A percentile compares a stretch with the other conserved stretches of the same genome.
Evolutionary conservation across 1,140 invertebrate genomes (phyloP).

Genomic region (Ectropis grisescens): DNA sequence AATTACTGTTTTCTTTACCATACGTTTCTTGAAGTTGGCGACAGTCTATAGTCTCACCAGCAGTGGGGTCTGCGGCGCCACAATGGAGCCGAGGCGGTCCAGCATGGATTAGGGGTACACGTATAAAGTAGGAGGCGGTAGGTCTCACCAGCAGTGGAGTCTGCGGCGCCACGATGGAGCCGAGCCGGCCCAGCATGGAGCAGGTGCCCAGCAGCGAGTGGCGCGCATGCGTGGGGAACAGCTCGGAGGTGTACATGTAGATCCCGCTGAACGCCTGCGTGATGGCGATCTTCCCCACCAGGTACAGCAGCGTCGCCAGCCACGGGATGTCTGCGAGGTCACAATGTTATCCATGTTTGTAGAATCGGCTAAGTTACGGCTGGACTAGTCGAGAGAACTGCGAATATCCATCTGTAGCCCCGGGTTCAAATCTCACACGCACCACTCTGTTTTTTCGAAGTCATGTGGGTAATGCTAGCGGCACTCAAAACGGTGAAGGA

Average conservation of each 20-base stretch:
- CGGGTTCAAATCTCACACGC: no score
- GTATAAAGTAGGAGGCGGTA: no score
- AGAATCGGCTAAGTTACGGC: no score
- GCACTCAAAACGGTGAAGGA: no score
- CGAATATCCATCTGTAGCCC: no score
- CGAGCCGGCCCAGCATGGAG: conserved; percentile 79
- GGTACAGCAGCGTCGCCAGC: conserved; percentile 71
- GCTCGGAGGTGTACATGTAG: conserved; percentile 80
- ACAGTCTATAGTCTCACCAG: no score
- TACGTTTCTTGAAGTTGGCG: no score
- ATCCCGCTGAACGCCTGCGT: conserved; percentile 75
- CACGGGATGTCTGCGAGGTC: conserved; percentile 35
- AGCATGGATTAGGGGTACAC: conserved; percentile 73
- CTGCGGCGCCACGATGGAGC: conserved; percentile 79
- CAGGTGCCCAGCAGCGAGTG: conserved; percentile 76
- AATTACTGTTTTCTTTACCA: no score
- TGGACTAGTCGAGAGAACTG: no score
- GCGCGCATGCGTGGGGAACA: conserved; percentile 80
- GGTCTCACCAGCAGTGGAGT: conserved; percentile 69
- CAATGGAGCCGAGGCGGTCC: conserved; percentile 78
- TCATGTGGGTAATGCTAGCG: no score
- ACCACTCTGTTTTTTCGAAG: no score
- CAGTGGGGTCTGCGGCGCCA: conserved; percentile 76
- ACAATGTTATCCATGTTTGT: neutral
- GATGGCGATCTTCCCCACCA: conserved; percentile 78